phyloP scores from a whole-genome alignment of 2,113 vertebrate genomes.

The Crotalus helleri region DNA sequence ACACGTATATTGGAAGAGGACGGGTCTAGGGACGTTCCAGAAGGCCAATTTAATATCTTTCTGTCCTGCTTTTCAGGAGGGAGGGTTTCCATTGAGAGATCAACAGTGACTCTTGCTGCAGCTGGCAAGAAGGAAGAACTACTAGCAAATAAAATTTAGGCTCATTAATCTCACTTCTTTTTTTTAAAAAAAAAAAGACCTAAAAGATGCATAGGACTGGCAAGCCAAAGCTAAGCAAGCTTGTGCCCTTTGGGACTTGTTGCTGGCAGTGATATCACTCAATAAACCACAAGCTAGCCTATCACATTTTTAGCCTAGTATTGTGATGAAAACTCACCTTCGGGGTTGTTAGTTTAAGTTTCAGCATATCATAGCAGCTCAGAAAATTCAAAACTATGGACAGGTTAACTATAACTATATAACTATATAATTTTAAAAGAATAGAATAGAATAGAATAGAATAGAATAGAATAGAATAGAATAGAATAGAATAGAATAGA shows the following conservation, averaged over 20 bases:
- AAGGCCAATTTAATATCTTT: slow-evolving; percentile 29
- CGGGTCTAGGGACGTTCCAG: slow-evolving; percentile 3
- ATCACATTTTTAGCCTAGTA: background rate
- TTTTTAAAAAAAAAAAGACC: background rate
- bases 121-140: background rate
- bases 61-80: background rate
- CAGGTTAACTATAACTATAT: background rate
- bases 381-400: background rate
- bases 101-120: background rate
- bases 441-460: too few relatives aligned
- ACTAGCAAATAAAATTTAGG: background rate
- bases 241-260: background rate
- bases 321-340: background rate
- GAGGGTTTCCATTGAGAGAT: slow-evolving; percentile 17
- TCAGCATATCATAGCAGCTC: background rate
- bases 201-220: background rate
- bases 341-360: background rate
- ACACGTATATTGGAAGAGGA: slow-evolving; percentile 6
- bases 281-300: background rate
- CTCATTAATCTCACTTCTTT: background rate
- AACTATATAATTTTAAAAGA: too few relatives aligned
- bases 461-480: too few relatives aligned
- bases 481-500: too few relatives aligned
- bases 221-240: background rate
- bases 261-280: background rate